Conservation (phyloP, 2,797 vertebrate genomes). For the Phataginus tetradactyla region DNA sequence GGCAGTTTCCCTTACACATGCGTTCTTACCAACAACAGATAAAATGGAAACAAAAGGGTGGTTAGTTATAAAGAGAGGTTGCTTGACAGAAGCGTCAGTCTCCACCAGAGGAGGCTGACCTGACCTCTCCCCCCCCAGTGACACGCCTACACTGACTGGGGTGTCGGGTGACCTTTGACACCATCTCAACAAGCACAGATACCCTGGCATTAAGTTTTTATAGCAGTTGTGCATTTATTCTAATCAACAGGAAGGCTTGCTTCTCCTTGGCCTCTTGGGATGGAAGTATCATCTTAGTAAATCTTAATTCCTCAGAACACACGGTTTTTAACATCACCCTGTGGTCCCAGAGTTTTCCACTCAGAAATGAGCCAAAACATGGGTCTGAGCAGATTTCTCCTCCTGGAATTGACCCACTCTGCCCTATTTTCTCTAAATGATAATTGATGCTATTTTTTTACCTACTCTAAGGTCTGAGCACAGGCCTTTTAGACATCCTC, state of each 20-base stretch:
- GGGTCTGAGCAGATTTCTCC: not conserved
- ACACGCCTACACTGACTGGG: not conserved
- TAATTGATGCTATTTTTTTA: conserved; percentile 60
- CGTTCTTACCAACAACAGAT: not conserved
- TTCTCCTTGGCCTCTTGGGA: not conserved
- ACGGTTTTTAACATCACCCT: not conserved
- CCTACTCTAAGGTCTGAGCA: conserved; percentile 2
- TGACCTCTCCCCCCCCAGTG: too few species aligned
- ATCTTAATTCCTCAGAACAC: not conserved
- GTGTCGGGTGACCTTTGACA: not conserved
- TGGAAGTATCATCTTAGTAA: not conserved
- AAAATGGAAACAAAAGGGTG: not conserved
- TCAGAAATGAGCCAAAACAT: not conserved
- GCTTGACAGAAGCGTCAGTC: not conserved
- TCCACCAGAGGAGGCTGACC: not conserved
- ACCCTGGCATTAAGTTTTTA: not conserved
- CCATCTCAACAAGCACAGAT: not conserved
- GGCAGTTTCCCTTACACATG: not conserved
- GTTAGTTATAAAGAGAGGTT: not conserved
- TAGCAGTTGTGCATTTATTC: not conserved
- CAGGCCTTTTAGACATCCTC: not conserved
- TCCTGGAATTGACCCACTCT: not conserved
- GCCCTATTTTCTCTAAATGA: conserved; percentile 51
- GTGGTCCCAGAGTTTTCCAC: not conserved
- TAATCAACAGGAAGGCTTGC: not conserved